Percentiles rank a stretch among this genome's conserved stretches.
phyloP scores from a whole-genome alignment of 2,888 invertebrate genomes.

The Latheticus oryzae region DNA sequence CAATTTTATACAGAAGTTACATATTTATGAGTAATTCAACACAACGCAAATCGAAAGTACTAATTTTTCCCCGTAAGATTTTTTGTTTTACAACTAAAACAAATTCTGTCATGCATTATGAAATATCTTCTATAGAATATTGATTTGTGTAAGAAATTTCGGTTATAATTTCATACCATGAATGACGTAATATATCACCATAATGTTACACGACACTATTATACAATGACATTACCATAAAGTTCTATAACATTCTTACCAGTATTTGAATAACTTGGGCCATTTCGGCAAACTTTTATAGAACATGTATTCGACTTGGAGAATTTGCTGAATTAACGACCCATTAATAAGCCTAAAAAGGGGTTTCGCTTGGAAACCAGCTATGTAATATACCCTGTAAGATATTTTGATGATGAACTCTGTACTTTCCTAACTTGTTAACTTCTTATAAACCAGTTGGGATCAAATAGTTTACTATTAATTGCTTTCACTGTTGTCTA shows the following conservation, averaged over 20 bases:
- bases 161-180: constrained; percentile 47
- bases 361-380: constrained; percentile 27
- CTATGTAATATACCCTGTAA: constrained; percentile 29
- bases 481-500: constrained; percentile 30
- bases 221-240: constrained; percentile 46
- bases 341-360: constrained; percentile 31
- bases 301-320: constrained; percentile 15
- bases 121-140: constrained; percentile 46
- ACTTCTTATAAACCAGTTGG: constrained; percentile 28
- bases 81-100: too few species aligned
- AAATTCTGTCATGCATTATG: constrained; percentile 31
- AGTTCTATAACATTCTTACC: constrained; percentile 28
- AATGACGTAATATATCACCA: constrained; percentile 51
- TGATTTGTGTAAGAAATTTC: constrained; percentile 47
- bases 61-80: too few species aligned
- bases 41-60: too few species aligned
- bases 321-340: constrained; percentile 30
- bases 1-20: constrained; percentile 13
- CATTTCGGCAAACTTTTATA: constrained; percentile 38
- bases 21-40: constrained; percentile 29
- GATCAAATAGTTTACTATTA: constrained; percentile 34
- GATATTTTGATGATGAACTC: constrained; percentile 29
- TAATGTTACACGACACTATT: constrained; percentile 46
- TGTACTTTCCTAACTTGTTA: constrained; percentile 31
- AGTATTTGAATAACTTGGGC: constrained; percentile 37